These are phyloP conservation scores for Falco biarmicus DNA, from an alignment of 2,797 vertebrate species.

Conservation along the genomic window DNA sequence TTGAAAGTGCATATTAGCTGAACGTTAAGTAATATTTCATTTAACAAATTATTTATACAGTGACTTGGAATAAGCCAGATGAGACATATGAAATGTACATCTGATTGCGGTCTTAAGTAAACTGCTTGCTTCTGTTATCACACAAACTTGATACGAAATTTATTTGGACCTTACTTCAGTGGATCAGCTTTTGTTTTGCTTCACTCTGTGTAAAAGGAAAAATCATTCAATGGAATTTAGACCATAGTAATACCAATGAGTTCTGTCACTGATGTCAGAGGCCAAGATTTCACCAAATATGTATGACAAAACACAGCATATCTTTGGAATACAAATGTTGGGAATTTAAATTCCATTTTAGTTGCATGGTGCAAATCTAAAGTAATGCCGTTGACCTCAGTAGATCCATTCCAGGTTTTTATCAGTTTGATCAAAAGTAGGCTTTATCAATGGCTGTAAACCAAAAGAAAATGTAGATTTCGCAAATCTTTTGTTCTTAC, in stretches of 20 bases:
- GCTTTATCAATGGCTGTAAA: neutral
- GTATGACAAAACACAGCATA: neutral
- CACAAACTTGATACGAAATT: neutral
- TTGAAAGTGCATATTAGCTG: neutral
- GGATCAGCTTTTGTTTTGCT: neutral
- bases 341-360: neutral
- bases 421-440: neutral
- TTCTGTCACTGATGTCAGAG: neutral
- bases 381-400: neutral
- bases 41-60: neutral
- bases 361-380: neutral
- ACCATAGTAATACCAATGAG: neutral
- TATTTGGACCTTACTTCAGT: neutral
- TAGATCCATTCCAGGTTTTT: neutral
- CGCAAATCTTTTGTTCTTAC: neutral
- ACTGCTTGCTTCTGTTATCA: neutral
- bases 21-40: neutral
- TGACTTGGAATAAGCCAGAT: neutral
- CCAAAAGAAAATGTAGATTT: neutral
- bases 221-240: neutral
- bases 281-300: neutral
- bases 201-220: neutral
- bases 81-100: neutral
- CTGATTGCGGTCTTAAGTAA: neutral
- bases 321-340: neutral